Evolutionary conservation across 2,113 vertebrate genomes (phyloP).

Genomic region (Salvelinus sp.): DNA sequence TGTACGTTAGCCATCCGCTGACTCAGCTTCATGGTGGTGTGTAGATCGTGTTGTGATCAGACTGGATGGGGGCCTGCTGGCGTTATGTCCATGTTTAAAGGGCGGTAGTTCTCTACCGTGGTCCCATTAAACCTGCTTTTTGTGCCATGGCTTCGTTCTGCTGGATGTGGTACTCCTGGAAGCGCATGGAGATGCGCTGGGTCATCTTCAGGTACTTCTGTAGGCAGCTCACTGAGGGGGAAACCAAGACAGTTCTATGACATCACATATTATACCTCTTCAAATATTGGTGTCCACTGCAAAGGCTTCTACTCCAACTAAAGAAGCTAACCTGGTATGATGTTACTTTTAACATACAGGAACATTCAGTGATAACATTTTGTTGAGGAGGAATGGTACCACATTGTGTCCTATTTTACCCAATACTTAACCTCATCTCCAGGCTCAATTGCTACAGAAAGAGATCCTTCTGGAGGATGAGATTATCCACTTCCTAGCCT

Average conservation of each 20-base stretch:
- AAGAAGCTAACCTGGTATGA: not conserved
- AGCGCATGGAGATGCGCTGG: slow-evolving; percentile 97
- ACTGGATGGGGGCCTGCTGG: not conserved
- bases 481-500: too few relatives aligned
- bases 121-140: slow-evolving; percentile 91
- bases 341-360: not conserved
- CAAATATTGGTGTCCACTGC: not conserved
- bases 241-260: not conserved
- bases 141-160: slow-evolving; percentile 98
- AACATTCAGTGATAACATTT: not conserved
- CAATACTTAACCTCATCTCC: not conserved
- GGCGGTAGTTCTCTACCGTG: slow-evolving; percentile 64
- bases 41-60: not conserved
- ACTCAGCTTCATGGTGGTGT: not conserved
- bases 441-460: too few relatives aligned
- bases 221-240: slow-evolving; percentile 84
- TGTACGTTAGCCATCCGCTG: not conserved
- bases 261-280: not conserved
- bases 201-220: slow-evolving; percentile 99
- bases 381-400: not conserved
- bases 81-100: not conserved
- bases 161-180: slow-evolving; percentile 98
- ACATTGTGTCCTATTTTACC: not conserved
- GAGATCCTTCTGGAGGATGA: too few relatives aligned
- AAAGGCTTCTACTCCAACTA: too few relatives aligned